phyloP scores from a whole-genome alignment of 2,888 invertebrate species.

The Bruchidius siliquastri region DNA sequence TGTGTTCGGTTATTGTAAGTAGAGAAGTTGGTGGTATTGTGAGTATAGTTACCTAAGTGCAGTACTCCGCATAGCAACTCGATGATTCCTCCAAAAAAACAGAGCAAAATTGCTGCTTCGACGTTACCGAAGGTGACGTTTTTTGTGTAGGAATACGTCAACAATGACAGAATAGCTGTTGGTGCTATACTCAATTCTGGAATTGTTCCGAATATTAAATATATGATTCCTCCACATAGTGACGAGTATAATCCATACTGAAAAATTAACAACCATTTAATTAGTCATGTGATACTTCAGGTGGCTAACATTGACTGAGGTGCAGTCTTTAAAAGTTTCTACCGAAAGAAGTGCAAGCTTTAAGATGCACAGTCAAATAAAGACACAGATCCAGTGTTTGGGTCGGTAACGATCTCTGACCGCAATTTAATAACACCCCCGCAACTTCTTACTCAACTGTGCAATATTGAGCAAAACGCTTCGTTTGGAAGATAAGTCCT shows the following conservation, averaged over 20 bases:
- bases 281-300: no score
- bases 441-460: no score
- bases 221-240: constrained; percentile 72
- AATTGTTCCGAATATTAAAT: constrained; percentile 70
- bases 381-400: no score
- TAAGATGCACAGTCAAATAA: no score
- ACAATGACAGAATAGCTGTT: constrained; percentile 71
- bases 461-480: no score
- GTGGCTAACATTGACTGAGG: no score
- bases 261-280: constrained; percentile 31
- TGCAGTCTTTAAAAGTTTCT: no score
- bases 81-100: constrained; percentile 62
- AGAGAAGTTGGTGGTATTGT: background rate
- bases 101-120: constrained; percentile 60
- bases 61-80: constrained; percentile 60
- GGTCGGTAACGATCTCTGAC: no score
- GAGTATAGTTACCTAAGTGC: constrained; percentile 56
- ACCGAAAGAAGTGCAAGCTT: no score
- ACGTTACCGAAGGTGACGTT: constrained; percentile 46
- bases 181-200: constrained; percentile 66
- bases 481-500: no score
- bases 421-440: no score
- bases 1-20: no score
- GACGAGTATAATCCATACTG: constrained; percentile 84
- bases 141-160: constrained; percentile 63